Conservation (phyloP, 1,140 invertebrate species). For the Palaemon carinicauda region DNA sequence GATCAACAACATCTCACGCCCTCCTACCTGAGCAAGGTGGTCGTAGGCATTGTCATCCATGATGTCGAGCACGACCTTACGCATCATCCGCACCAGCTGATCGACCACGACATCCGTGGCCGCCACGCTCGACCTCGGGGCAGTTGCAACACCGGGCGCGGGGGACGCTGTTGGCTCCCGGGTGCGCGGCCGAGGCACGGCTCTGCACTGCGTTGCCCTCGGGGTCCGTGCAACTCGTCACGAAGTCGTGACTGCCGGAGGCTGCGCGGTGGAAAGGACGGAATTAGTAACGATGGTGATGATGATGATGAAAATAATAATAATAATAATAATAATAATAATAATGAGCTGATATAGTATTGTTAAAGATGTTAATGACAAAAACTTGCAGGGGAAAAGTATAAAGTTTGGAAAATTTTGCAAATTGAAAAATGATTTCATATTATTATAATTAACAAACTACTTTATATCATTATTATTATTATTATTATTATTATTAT, state of each 20-base stretch:
- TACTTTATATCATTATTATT: too few species aligned
- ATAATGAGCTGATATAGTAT: background rate
- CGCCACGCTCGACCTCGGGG: slow-evolving; percentile 19
- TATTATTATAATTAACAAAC: too few species aligned
- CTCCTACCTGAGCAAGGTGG: slow-evolving; percentile 31
- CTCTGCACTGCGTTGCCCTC: slow-evolving; percentile 28
- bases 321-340: background rate
- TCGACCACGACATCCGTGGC: slow-evolving; percentile 24
- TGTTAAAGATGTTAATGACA: too few species aligned
- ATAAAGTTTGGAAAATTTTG: too few species aligned
- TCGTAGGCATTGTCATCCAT: slow-evolving; percentile 46
- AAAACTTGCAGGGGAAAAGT: too few species aligned
- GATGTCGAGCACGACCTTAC: slow-evolving; percentile 45
- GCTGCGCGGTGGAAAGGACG: too few species aligned
- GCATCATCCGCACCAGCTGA: slow-evolving; percentile 40
- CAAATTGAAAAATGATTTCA: too few species aligned
- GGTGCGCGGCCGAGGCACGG: background rate
- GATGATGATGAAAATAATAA: background rate
- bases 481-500: too few species aligned
- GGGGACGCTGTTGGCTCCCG: background rate
- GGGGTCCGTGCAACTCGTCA: slow-evolving; percentile 2
- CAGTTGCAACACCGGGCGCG: slow-evolving; percentile 47
- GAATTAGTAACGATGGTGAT: background rate
- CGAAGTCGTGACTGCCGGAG: background rate
- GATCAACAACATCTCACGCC: background rate